Percentiles rank a stretch among this genome's conserved stretches.
These are phyloP conservation scores for Clarias fuscus DNA, from an alignment of 2,797 vertebrate genomes.

Conservation along the genomic window DNA sequence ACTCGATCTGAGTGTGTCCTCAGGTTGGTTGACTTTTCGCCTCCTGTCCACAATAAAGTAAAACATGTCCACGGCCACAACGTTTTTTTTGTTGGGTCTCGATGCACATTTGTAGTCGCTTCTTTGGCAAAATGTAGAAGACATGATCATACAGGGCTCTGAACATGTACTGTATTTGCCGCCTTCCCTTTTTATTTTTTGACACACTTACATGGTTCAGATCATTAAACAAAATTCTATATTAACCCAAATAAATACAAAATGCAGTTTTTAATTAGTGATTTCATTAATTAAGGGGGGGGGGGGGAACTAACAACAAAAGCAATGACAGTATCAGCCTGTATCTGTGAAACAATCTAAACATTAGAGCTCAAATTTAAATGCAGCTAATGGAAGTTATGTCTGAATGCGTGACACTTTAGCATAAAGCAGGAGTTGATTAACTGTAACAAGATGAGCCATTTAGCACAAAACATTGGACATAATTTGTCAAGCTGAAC, in stretches of 20 bases:
- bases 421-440: constrained; percentile 2
- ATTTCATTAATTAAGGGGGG: too few relatives aligned
- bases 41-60: neutral
- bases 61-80: neutral
- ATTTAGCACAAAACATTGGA: neutral
- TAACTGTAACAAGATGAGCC: neutral
- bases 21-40: constrained; percentile 48
- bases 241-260: too few relatives aligned
- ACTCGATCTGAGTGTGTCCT: constrained; percentile 80
- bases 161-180: too few relatives aligned
- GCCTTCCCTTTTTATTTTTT: too few relatives aligned
- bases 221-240: too few relatives aligned
- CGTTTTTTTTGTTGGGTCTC: neutral
- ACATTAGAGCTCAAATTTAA: neutral
- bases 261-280: too few relatives aligned
- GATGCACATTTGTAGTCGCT: neutral
- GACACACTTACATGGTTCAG: too few relatives aligned
- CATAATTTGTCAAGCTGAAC: neutral
- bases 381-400: neutral
- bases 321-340: neutral
- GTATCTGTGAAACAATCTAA: neutral
- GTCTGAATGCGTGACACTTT: neutral
- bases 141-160: neutral
- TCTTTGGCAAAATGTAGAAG: neutral
- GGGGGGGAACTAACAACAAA: too few relatives aligned